Conservation (phyloP, 2,113 vertebrate genomes). For the Seriola quinqueradiata region DNA sequence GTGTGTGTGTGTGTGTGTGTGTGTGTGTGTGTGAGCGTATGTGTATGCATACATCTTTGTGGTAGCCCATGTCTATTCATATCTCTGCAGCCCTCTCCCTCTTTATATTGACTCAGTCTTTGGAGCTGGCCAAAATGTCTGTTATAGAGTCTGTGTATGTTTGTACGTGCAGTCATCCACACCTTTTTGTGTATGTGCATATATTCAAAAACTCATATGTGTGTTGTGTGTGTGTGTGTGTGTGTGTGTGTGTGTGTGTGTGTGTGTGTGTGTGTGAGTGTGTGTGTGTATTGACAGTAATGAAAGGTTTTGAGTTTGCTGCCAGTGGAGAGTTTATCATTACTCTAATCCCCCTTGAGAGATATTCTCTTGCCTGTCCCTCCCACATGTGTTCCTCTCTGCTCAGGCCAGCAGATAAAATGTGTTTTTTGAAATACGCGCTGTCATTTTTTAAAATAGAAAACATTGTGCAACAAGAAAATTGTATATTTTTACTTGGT, state of each 20-base stretch:
- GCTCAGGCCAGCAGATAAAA: constrained; percentile 42
- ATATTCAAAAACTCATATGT: background rate
- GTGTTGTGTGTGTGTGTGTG: background rate
- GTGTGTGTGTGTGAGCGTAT: background rate
- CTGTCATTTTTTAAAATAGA: constrained; percentile 51
- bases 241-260: background rate
- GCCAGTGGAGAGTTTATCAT: constrained; percentile 62
- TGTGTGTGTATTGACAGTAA: constrained; percentile 44
- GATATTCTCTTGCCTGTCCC: constrained; percentile 43
- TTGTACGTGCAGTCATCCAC: background rate
- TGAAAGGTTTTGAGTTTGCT: constrained; percentile 70
- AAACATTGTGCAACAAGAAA: constrained; percentile 41
- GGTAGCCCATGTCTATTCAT: constrained; percentile 17
- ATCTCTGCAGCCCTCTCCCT: constrained; percentile 1
- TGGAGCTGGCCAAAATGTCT: constrained; percentile 21
- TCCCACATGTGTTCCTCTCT: constrained; percentile 48
- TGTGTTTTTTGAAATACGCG: constrained; percentile 46
- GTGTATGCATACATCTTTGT: constrained; percentile 3
- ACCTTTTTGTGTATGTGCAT: constrained; percentile 46
- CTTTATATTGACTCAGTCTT: constrained; percentile 20
- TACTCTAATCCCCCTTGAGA: constrained; percentile 66
- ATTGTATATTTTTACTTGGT: too few species aligned
- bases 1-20: background rate
- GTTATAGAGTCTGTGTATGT: background rate
- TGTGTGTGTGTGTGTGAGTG: too few species aligned